phyloP scores from a whole-genome alignment of 2,888 invertebrate genomes.

The Himalopsyche anomala region DNA sequence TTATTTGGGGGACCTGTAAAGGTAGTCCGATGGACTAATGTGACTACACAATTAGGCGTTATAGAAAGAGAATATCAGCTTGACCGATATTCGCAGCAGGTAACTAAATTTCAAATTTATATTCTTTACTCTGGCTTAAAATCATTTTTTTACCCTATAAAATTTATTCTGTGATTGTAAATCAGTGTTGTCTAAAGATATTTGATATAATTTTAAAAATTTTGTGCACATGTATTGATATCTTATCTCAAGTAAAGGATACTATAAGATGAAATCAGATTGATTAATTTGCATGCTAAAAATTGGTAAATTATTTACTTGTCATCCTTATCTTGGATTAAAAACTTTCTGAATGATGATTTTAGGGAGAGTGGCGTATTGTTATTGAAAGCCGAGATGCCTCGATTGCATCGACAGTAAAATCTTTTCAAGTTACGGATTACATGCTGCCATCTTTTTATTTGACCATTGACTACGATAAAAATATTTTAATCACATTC shows the following conservation, averaged over 20 bases:
- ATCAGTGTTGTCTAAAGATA: too few relatives aligned
- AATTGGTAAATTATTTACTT: too few relatives aligned
- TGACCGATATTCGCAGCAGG: constrained; percentile 72
- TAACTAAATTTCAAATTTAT: not conserved
- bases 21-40: constrained; percentile 80
- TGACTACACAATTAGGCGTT: constrained; percentile 79
- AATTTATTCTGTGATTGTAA: too few relatives aligned
- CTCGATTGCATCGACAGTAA: constrained; percentile 65
- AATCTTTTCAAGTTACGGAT: constrained; percentile 75
- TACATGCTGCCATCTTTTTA: constrained; percentile 80
- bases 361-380: constrained; percentile 69
- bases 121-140: too few relatives aligned
- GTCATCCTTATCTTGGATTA: too few relatives aligned
- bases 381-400: constrained; percentile 66
- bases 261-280: too few relatives aligned
- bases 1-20: constrained; percentile 75
- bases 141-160: too few relatives aligned
- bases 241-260: too few relatives aligned
- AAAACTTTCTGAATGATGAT: constrained; percentile 66
- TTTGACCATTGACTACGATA: constrained; percentile 75
- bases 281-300: too few relatives aligned
- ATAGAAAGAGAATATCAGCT: constrained; percentile 75
- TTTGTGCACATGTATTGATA: too few relatives aligned
- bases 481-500: constrained; percentile 71
- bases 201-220: too few relatives aligned